Evolutionary conservation across 2,113 vertebrate species (phyloP).

Genomic region (Echinops telfairi): DNA sequence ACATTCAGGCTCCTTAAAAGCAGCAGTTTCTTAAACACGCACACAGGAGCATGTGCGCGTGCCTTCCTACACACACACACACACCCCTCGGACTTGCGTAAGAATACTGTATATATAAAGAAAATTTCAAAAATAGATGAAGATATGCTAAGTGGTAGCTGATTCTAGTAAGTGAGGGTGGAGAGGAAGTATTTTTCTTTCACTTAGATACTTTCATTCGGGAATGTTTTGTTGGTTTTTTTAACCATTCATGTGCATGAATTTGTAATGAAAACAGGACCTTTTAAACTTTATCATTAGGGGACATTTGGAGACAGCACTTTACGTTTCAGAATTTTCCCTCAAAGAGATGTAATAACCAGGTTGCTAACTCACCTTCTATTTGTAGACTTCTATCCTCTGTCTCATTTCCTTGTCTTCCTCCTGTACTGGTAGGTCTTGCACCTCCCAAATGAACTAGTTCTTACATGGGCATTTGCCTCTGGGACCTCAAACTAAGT

Average conservation of each 20-base stretch:
- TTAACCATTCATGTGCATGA: not conserved
- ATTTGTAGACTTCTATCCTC: not conserved
- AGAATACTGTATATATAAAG: not conserved
- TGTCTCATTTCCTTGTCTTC: not conserved
- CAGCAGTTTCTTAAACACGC: too few species aligned
- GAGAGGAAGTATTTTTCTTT: not conserved
- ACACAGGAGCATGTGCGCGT: not conserved
- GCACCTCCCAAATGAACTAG: not conserved
- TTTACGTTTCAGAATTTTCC: not conserved
- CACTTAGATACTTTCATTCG: not conserved
- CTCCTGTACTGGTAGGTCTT: not conserved
- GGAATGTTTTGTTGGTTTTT: not conserved
- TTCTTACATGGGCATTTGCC: not conserved
- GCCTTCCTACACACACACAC: too few species aligned
- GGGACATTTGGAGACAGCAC: not conserved
- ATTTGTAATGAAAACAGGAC: not conserved
- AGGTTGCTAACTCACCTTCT: not conserved
- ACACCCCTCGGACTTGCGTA: not conserved
- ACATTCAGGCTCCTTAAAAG: not conserved
- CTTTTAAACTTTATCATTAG: not conserved
- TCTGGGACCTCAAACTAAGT: not conserved
- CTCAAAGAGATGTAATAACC: not conserved
- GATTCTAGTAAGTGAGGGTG: not conserved
- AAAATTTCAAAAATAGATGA: not conserved
- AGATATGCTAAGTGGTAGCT: not conserved